These are phyloP conservation scores for Myxocyprinus asiaticus DNA, from an alignment of 2,113 vertebrate genomes.

Conservation along the genomic window DNA sequence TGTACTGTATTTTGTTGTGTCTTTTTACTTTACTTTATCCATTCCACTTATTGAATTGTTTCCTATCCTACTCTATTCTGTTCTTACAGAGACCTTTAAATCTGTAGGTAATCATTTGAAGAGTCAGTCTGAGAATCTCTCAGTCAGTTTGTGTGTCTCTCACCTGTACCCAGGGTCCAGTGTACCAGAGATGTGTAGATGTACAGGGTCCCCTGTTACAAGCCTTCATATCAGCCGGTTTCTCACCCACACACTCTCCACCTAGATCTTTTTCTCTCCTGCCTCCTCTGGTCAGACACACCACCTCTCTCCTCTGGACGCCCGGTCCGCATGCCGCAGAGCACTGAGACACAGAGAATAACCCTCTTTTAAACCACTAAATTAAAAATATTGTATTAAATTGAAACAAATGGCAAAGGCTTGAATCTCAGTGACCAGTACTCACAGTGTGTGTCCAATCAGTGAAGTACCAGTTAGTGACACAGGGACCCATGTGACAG, in stretches of 20 bases:
- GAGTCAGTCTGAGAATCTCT: no score
- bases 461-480: slow-evolving; percentile 88
- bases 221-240: slow-evolving; percentile 83
- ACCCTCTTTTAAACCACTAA: neutral
- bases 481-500: slow-evolving; percentile 89
- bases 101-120: no score
- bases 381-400: no score
- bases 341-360: slow-evolving; percentile 73
- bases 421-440: slow-evolving; percentile 4
- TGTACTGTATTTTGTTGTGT: no score
- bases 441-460: slow-evolving; percentile 83
- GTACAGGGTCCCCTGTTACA: slow-evolving; percentile 81
- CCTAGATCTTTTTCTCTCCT: slow-evolving; percentile 48
- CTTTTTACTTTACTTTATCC: no score
- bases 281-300: slow-evolving; percentile 76
- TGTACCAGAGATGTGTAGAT: slow-evolving; percentile 76
- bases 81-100: no score
- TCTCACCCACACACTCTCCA: slow-evolving; percentile 74
- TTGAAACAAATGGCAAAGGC: no score
- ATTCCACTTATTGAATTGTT: no score
- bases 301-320: slow-evolving; percentile 82
- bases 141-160: slow-evolving; percentile 19
- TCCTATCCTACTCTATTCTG: no score
- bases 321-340: slow-evolving; percentile 75
- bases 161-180: slow-evolving; percentile 86